Conservation (phyloP, 2,113 vertebrate species). For the Boulengeromyrus knoepffleri region DNA sequence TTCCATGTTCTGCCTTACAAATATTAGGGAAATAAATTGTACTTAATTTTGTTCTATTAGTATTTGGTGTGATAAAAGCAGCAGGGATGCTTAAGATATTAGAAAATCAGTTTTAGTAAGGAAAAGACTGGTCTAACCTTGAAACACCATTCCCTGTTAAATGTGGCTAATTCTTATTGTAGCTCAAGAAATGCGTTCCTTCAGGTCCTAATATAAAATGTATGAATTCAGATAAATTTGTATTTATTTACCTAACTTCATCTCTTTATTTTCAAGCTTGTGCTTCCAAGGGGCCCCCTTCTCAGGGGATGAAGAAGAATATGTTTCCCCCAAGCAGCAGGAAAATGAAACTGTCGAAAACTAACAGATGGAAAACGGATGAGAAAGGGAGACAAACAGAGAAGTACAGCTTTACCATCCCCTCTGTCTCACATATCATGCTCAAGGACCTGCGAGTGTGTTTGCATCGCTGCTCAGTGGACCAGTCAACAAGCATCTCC, state of each 20-base stretch:
- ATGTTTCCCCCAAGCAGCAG: conserved; percentile 44
- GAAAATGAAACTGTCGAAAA: conserved; percentile 49
- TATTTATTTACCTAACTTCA: conserved; percentile 2
- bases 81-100: not conserved
- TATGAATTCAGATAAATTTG: not conserved
- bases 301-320: conserved; percentile 63
- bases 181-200: not conserved
- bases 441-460: conserved; percentile 51
- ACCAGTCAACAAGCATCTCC: conserved; percentile 53
- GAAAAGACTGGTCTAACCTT: not conserved
- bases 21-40: not conserved
- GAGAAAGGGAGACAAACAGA: conserved; percentile 44
- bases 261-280: conserved; percentile 47
- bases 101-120: not conserved
- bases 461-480: conserved; percentile 54
- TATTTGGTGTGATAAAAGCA: not conserved
- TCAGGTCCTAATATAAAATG: not conserved
- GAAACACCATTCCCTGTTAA: not conserved
- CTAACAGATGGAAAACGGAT: conserved; percentile 52
- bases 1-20: not conserved
- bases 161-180: not conserved
- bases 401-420: conserved; percentile 26
- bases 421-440: conserved; percentile 37
- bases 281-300: conserved; percentile 60
- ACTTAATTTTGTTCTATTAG: not conserved